Conservation (phyloP, 2,797 vertebrate species). For the Cyprinella venusta region DNA sequence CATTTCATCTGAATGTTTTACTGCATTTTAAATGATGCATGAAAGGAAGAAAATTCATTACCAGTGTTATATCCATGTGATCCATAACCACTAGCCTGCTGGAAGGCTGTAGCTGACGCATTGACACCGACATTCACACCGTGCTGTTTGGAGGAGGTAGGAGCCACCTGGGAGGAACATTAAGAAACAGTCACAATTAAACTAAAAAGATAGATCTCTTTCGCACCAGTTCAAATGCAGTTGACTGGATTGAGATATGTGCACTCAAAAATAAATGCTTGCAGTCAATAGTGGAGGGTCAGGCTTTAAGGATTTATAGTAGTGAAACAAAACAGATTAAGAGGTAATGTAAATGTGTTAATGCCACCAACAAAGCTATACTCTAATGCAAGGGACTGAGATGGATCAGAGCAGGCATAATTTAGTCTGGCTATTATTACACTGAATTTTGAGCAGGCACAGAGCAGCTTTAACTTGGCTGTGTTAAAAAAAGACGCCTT, state of each 20-base stretch:
- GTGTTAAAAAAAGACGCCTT: background rate
- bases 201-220: background rate
- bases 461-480: background rate
- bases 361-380: background rate
- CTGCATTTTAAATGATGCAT: background rate
- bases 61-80: slow-evolving; percentile 97
- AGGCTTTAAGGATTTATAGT: background rate
- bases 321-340: background rate
- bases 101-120: slow-evolving; percentile 92
- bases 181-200: background rate
- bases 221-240: background rate
- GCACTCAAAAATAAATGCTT: background rate
- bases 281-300: background rate
- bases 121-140: slow-evolving; percentile 96
- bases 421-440: background rate
- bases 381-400: background rate
- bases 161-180: slow-evolving; percentile 84
- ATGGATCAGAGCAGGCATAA: background rate
- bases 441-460: background rate
- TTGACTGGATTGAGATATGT: background rate
- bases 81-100: slow-evolving; percentile 97
- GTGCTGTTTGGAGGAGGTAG: slow-evolving; percentile 98
- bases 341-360: background rate
- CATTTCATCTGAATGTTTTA: background rate
- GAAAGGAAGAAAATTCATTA: slow-evolving; percentile 71